Conservation (phyloP, 2,888 invertebrate species). For the Anaspis maculata region DNA sequence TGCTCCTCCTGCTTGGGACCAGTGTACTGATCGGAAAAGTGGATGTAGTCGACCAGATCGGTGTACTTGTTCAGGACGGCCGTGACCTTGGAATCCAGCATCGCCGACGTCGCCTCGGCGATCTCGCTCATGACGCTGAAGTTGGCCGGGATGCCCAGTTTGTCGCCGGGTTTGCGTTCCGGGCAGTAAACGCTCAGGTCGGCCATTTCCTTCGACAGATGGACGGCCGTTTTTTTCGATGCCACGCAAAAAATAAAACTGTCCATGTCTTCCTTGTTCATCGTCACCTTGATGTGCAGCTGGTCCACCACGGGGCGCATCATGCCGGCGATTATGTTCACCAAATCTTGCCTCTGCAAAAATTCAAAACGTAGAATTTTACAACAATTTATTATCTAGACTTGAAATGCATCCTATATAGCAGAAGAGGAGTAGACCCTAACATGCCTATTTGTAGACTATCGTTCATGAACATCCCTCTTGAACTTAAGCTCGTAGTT, state of each 20-base stretch:
- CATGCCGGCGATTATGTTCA: conserved; percentile 74
- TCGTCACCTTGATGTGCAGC: conserved; percentile 73
- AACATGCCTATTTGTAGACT: too few species aligned
- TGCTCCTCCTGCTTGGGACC: conserved; percentile 81
- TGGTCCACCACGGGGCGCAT: conserved; percentile 84
- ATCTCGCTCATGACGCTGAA: conserved; percentile 77
- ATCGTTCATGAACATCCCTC: too few species aligned
- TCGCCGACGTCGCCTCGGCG: conserved; percentile 74
- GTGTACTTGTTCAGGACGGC: conserved; percentile 74
- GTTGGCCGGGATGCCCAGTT: conserved; percentile 42
- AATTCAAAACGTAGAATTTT: too few species aligned
- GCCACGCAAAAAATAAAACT: conserved; percentile 89
- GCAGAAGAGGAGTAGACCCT: too few species aligned
- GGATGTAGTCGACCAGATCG: conserved; percentile 85
- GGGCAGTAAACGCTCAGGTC: conserved; percentile 56
- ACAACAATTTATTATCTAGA: background rate
- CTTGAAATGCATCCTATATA: background rate
- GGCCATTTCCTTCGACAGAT: conserved; percentile 84
- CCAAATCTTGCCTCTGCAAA: conserved; percentile 78
- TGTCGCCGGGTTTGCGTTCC: conserved; percentile 36
- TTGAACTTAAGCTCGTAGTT: too few species aligned
- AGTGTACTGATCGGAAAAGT: conserved; percentile 93
- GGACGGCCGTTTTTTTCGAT: conserved; percentile 76
- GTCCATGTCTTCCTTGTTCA: conserved; percentile 88
- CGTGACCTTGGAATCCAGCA: conserved; percentile 74